phyloP scores from a whole-genome alignment of 2,888 invertebrate genomes.

The Vandiemenella viatica region DNA sequence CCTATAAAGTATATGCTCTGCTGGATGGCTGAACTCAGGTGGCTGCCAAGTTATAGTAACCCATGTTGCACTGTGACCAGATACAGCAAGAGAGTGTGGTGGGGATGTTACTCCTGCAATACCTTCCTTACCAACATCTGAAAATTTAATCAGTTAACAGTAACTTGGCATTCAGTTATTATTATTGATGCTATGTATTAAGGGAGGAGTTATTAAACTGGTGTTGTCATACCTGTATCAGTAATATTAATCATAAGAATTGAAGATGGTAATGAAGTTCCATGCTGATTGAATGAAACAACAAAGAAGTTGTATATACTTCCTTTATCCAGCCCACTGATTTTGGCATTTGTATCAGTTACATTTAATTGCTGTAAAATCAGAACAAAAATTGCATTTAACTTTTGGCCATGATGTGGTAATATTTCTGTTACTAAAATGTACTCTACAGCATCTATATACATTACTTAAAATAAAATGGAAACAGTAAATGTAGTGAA shows the following conservation, averaged over 20 bases:
- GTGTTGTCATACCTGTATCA: slow-evolving; percentile 31
- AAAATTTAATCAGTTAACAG: slow-evolving; percentile 7
- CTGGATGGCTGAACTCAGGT: slow-evolving; percentile 65
- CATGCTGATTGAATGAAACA: slow-evolving; percentile 58
- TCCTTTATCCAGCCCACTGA: slow-evolving; percentile 49
- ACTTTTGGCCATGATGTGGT: too few species aligned
- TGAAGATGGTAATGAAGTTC: slow-evolving; percentile 67
- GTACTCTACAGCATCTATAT: too few species aligned
- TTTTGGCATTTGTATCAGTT: slow-evolving; percentile 41
- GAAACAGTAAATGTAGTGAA: background rate
- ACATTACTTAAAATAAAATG: background rate
- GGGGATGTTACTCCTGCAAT: slow-evolving; percentile 60
- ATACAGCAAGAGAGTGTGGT: slow-evolving; percentile 62
- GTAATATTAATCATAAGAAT: slow-evolving; percentile 59
- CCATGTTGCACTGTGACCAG: slow-evolving; percentile 68
- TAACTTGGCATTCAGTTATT: background rate
- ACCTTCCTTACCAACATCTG: slow-evolving; percentile 28
- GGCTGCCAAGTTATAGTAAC: slow-evolving; percentile 73
- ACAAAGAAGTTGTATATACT: slow-evolving; percentile 67
- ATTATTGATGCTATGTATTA: too few species aligned
- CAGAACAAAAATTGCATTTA: slow-evolving; percentile 2
- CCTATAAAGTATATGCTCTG: slow-evolving; percentile 62
- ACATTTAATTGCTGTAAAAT: slow-evolving; percentile 49
- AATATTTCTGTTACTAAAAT: too few species aligned
- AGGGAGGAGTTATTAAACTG: slow-evolving; percentile 18